Conservation (phyloP, 2,797 vertebrate species). For the Protonibea diacanthus region DNA sequence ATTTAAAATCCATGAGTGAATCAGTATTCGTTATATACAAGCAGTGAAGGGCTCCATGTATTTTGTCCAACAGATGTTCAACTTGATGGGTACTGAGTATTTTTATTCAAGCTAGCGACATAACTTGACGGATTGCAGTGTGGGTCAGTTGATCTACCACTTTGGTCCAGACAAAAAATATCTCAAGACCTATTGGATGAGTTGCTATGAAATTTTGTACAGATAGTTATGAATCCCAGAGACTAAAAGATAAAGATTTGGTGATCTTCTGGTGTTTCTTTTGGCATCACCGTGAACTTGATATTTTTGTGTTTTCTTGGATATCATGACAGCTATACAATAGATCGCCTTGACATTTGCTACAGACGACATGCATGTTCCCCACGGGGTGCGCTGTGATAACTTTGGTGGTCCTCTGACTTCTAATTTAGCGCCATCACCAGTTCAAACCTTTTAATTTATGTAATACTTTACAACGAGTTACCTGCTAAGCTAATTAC, state of each 20-base stretch:
- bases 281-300: not conserved
- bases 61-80: not conserved
- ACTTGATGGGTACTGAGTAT: not conserved
- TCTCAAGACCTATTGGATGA: no score
- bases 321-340: not conserved
- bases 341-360: not conserved
- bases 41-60: not conserved
- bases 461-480: no score
- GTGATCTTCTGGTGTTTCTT: not conserved
- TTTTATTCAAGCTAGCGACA: not conserved
- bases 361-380: not conserved
- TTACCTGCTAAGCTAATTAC: no score
- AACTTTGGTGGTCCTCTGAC: no score
- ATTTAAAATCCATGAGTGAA: conserved; percentile 5
- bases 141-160: not conserved
- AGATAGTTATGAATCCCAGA: not conserved
- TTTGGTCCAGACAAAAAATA: not conserved
- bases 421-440: no score
- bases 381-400: no score
- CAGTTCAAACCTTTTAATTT: no score
- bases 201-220: not conserved
- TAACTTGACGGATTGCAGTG: not conserved
- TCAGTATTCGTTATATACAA: not conserved
- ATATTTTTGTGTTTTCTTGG: not conserved
- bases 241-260: not conserved